Conservation (phyloP, 2,113 vertebrate genomes). For the Tupaia chinensis region DNA sequence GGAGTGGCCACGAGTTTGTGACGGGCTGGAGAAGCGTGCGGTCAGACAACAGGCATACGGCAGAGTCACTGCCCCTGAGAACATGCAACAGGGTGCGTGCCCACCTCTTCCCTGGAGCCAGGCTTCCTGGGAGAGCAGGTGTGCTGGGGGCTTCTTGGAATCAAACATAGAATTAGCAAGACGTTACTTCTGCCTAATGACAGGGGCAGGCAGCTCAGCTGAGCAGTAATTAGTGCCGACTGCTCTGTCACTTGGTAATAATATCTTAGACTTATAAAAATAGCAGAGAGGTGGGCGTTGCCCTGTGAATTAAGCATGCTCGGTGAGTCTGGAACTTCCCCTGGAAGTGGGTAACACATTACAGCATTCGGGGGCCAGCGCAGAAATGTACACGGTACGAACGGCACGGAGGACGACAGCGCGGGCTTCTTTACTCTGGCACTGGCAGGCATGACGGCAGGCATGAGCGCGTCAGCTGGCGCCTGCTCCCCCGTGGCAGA, state of each 20-base stretch:
- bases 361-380: not conserved
- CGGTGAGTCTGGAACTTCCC: not conserved
- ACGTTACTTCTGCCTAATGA: constrained; percentile 36
- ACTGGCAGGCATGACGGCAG: constrained; percentile 29
- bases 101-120: not conserved
- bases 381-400: constrained; percentile 59
- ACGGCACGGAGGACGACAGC: constrained; percentile 38
- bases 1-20: rapidly evolving
- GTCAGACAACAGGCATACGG: rapidly evolving
- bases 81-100: rapidly evolving
- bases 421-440: constrained; percentile 70
- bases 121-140: constrained; percentile 15
- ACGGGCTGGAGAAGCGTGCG: no score
- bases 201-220: constrained; percentile 20
- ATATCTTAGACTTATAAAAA: constrained; percentile 32
- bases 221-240: constrained; percentile 40
- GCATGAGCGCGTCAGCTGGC: constrained; percentile 72
- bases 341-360: not conserved
- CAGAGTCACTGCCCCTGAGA: not conserved
- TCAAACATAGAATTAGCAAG: constrained; percentile 61
- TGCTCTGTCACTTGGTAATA: not conserved
- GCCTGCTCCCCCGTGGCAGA: constrained; percentile 74
- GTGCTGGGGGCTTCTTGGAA: constrained; percentile 2
- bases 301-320: not conserved
- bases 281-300: not conserved